Conservation (phyloP, 1,140 invertebrate genomes). For the Drosophila hydei region DNA sequence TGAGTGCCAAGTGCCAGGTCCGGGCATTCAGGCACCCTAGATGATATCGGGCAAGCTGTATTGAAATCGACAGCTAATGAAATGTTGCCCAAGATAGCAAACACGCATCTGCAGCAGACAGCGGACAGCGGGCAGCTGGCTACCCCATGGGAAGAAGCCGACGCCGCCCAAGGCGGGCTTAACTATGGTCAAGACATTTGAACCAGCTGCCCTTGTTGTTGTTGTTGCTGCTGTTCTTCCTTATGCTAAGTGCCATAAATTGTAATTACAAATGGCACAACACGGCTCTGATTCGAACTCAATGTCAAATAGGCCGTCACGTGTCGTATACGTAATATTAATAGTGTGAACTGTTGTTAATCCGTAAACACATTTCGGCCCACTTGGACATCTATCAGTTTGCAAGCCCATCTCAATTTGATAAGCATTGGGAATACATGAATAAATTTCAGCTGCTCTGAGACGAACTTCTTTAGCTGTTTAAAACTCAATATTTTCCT, state of each 20-base stretch:
- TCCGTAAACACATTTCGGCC: conserved; percentile 10
- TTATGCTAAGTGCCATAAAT: conserved; percentile 42
- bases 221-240: conserved; percentile 1
- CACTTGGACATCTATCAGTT: conserved; percentile 6
- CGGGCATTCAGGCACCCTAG: background rate
- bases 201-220: background rate
- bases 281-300: conserved; percentile 8
- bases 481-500: too few species aligned
- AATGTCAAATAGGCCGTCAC: conserved; percentile 40
- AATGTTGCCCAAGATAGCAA: conserved; percentile 33
- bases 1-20: conserved; percentile 18
- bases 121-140: background rate
- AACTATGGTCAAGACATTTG: background rate
- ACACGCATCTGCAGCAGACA: conserved; percentile 19
- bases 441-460: too few species aligned
- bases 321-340: conserved; percentile 42
- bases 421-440: too few species aligned
- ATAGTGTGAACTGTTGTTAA: conserved; percentile 14
- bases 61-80: conserved; percentile 54
- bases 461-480: too few species aligned
- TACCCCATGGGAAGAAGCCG: background rate
- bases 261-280: conserved; percentile 38
- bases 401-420: too few species aligned
- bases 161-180: conserved; percentile 4
- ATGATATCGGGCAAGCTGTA: conserved; percentile 17